These are phyloP conservation scores for Oreocharis arfaki DNA, from an alignment of 2,113 vertebrate genomes.

Conservation along the genomic window DNA sequence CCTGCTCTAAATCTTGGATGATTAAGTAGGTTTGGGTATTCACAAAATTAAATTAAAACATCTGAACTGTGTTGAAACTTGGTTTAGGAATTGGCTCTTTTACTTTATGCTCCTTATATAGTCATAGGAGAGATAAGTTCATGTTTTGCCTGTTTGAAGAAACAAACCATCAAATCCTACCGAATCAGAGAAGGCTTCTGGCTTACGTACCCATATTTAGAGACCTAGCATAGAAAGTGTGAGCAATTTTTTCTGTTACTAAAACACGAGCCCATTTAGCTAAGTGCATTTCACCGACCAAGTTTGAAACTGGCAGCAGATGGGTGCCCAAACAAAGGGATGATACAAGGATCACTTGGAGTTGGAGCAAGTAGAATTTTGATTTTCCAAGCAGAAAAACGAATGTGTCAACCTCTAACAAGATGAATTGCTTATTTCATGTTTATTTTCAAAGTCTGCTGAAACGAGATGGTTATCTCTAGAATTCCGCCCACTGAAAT, in stretches of 20 bases:
- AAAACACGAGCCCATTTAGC: background rate
- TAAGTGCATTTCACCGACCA: fast-evolving
- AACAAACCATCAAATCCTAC: background rate
- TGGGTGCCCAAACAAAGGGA: background rate
- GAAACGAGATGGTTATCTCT: background rate
- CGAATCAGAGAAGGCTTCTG: background rate
- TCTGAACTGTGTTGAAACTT: background rate
- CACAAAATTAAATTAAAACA: background rate
- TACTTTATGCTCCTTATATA: background rate
- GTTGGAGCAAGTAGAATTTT: background rate
- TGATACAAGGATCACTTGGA: background rate
- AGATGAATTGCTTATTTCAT: background rate
- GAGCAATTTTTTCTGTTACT: background rate
- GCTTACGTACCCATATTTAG: background rate
- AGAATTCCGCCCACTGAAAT: background rate
- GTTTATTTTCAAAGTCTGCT: background rate
- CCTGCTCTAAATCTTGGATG: background rate
- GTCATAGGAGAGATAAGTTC: background rate
- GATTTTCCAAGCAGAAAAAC: background rate
- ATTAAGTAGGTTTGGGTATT: background rate
- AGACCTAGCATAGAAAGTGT: background rate
- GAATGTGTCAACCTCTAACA: background rate
- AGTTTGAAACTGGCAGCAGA: background rate
- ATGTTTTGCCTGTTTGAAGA: background rate
- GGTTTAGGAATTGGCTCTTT: background rate